phyloP scores from a whole-genome alignment of 2,888 invertebrate species.

The Phytoseiulus persimilis region DNA sequence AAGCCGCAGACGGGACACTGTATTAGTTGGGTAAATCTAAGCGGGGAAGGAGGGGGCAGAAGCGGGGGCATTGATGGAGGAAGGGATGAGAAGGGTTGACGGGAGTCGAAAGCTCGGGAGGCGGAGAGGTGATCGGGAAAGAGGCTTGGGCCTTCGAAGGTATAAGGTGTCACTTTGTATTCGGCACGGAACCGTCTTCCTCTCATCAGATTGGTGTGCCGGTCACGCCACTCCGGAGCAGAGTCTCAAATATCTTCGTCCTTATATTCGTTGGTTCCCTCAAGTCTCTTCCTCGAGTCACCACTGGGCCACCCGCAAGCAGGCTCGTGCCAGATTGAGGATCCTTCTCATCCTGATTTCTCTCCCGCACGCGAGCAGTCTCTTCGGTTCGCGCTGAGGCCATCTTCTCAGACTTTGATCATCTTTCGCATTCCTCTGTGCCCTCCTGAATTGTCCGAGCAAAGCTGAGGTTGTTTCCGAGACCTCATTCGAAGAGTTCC shows the following conservation, averaged over 20 bases:
- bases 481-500: too few relatives aligned
- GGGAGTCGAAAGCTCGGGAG: background rate
- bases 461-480: too few relatives aligned
- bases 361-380: too few relatives aligned
- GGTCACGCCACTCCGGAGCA: background rate
- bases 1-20: background rate
- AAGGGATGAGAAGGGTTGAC: background rate
- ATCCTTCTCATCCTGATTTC: too few relatives aligned
- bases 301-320: too few relatives aligned
- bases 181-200: background rate
- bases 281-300: too few relatives aligned
- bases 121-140: background rate
- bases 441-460: too few relatives aligned
- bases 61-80: background rate
- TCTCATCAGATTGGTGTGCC: background rate
- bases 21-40: background rate
- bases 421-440: too few relatives aligned
- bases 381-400: too few relatives aligned
- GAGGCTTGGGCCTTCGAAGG: background rate
- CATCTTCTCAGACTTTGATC: too few relatives aligned
- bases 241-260: background rate
- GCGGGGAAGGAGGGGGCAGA: background rate
- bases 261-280: too few relatives aligned
- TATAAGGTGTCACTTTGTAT: slow-evolving; percentile 5
- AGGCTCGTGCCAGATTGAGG: too few relatives aligned